Conservation (phyloP, 2,113 vertebrate species). For the Gopherus evgoodei region DNA sequence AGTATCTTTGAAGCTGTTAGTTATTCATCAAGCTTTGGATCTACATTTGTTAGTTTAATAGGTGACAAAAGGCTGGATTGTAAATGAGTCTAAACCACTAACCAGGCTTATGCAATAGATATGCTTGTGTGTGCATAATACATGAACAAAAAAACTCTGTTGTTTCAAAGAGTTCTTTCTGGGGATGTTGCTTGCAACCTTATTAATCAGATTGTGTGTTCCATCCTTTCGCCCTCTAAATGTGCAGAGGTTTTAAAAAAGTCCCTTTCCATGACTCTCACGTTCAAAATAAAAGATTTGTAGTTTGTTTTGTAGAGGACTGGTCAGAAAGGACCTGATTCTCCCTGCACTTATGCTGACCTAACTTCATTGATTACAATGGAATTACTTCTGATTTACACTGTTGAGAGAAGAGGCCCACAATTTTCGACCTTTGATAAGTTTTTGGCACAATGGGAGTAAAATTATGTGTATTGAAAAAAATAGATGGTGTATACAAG, state of each 20-base stretch:
- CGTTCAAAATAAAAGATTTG: background rate
- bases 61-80: slow-evolving; percentile 53
- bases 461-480: slow-evolving; percentile 47
- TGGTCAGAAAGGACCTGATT: slow-evolving; percentile 40
- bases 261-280: slow-evolving; percentile 13
- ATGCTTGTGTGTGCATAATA: slow-evolving; percentile 62
- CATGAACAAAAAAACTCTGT: slow-evolving; percentile 45
- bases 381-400: slow-evolving; percentile 19
- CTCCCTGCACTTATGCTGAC: slow-evolving; percentile 60
- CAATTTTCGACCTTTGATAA: slow-evolving; percentile 67
- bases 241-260: slow-evolving; percentile 25
- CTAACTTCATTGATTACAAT: slow-evolving; percentile 22
- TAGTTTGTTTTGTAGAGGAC: slow-evolving; percentile 55
- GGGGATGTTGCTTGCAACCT: slow-evolving; percentile 32
- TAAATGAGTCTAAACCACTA: slow-evolving; percentile 57
- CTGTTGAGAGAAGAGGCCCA: background rate
- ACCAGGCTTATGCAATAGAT: slow-evolving; percentile 32
- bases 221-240: slow-evolving; percentile 23
- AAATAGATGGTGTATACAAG: slow-evolving; percentile 51
- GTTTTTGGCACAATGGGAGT: slow-evolving; percentile 53
- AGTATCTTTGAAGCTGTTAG: slow-evolving; percentile 22
- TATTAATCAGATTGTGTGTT: slow-evolving; percentile 5
- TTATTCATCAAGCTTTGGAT: slow-evolving; percentile 55
- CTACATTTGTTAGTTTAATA: slow-evolving; percentile 65
- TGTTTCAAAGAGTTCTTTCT: slow-evolving; percentile 43